Evolutionary conservation across 2,888 invertebrate genomes (phyloP).

Genomic region (Dynastes grantii): DNA sequence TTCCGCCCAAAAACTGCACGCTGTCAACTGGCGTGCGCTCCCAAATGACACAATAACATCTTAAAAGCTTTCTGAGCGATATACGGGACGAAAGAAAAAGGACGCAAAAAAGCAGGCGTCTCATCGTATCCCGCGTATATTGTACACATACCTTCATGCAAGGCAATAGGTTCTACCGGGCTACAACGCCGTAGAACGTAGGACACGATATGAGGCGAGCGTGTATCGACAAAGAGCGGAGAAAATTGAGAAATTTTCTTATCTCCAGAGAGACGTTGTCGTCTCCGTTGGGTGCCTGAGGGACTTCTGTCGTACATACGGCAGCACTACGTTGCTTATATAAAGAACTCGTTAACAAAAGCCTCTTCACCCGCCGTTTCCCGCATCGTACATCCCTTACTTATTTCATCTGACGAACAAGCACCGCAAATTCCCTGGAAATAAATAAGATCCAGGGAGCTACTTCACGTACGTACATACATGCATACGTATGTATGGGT

Average conservation of each 20-base stretch:
- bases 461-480: background rate
- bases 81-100: background rate
- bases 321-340: background rate
- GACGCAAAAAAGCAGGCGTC: background rate
- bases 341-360: slow-evolving; percentile 33
- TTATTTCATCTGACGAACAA: background rate
- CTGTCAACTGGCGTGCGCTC: background rate
- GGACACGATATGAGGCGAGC: background rate
- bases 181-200: background rate
- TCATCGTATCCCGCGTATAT: background rate
- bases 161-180: background rate
- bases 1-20: background rate
- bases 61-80: background rate
- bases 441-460: background rate
- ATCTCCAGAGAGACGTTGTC: slow-evolving; percentile 23
- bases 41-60: background rate
- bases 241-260: slow-evolving; percentile 29
- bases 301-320: background rate
- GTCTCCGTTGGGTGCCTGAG: background rate
- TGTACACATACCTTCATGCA: background rate
- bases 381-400: background rate
- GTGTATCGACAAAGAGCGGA: slow-evolving; percentile 31
- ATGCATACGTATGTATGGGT: background rate
- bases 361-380: background rate
- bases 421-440: slow-evolving; percentile 1